Evolutionary conservation across 2,888 invertebrate species (phyloP).

Genomic region (Trichogramma dendrolimi): DNA sequence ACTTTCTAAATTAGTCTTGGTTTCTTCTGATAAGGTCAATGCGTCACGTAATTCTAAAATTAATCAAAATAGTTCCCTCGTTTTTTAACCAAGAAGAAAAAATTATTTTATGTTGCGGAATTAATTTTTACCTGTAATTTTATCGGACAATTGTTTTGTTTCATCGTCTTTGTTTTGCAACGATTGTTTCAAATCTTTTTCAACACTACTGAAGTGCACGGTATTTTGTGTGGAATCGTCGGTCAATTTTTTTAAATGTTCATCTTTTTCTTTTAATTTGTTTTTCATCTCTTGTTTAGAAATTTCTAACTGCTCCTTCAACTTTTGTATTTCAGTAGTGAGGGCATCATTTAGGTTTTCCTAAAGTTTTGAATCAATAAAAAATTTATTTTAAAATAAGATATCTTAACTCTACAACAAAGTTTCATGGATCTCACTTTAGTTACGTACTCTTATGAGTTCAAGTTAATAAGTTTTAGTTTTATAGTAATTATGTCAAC

Average conservation of each 20-base stretch:
- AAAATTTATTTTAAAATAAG: neutral
- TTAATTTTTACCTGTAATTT: constrained; percentile 38
- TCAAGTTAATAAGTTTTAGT: too few species aligned
- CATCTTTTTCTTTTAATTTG: constrained; percentile 43
- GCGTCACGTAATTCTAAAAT: constrained; percentile 43
- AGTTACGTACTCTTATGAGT: too few species aligned
- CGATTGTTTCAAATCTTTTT: constrained; percentile 41
- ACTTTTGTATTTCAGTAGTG: constrained; percentile 59
- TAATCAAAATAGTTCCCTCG: neutral
- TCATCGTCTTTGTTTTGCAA: constrained; percentile 44
- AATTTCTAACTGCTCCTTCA: constrained; percentile 56
- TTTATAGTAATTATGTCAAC: neutral
- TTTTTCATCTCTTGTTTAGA: constrained; percentile 41
- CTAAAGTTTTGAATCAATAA: constrained; percentile 29
- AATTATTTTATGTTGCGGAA: neutral
- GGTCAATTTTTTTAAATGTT: constrained; percentile 40
- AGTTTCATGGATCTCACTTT: too few species aligned
- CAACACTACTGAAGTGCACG: constrained; percentile 37
- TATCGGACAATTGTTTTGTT: constrained; percentile 43
- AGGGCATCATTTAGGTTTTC: constrained; percentile 54
- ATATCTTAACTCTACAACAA: too few species aligned
- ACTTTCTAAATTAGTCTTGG: constrained; percentile 43
- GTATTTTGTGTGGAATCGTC: constrained; percentile 37
- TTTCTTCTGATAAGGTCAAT: constrained; percentile 42
- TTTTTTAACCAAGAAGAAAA: neutral